Conservation (phyloP, 2,113 vertebrate species). For the Semnornis frantzii region DNA sequence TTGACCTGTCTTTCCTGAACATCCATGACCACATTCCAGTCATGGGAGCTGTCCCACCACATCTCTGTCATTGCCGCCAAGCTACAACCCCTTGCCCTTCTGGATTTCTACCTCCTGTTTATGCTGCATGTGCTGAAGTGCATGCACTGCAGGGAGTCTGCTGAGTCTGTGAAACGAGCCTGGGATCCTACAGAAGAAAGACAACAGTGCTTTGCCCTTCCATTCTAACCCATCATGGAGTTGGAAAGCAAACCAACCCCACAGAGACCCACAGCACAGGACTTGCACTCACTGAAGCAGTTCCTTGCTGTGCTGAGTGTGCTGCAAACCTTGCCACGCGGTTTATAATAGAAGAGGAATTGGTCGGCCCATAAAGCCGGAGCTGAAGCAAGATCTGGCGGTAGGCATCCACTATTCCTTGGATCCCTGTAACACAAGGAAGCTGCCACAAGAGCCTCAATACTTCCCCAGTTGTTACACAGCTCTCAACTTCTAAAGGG, state of each 20-base stretch:
- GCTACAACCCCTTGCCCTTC: no score
- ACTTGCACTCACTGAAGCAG: constrained; percentile 78
- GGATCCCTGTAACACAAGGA: constrained; percentile 79
- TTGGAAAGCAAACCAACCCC: not conserved
- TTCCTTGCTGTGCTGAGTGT: constrained; percentile 70
- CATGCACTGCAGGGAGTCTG: no score
- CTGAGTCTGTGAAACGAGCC: not conserved
- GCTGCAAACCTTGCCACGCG: constrained; percentile 86
- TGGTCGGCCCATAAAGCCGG: constrained; percentile 89
- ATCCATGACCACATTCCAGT: no score
- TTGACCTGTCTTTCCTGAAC: no score
- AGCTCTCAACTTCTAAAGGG: not conserved
- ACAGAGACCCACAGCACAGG: not conserved
- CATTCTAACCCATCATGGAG: not conserved
- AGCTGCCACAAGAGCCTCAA: not conserved
- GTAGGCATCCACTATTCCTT: constrained; percentile 90
- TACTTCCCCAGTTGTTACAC: not conserved
- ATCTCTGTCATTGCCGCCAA: no score
- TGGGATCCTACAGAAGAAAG: not conserved
- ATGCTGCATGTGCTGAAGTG: no score
- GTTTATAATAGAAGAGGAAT: constrained; percentile 92
- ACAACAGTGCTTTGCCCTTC: not conserved
- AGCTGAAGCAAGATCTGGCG: constrained; percentile 83
- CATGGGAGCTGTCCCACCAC: no score
- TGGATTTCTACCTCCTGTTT: no score